Base-by-base conservation (phyloP, 2,113 vertebrate species). In the Opisthocomus hoazin region DNA sequence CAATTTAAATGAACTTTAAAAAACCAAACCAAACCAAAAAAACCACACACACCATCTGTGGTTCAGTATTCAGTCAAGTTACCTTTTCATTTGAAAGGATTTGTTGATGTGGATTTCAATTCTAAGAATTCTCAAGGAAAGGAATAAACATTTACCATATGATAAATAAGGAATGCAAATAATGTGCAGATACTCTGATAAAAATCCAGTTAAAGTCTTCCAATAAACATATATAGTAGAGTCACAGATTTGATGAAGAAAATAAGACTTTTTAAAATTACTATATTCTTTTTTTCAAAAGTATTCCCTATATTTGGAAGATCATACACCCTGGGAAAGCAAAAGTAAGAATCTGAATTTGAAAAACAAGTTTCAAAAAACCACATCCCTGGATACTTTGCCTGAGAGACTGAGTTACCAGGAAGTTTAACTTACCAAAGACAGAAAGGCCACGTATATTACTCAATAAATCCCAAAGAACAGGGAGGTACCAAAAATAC, bases 11-110 rank as follows among this genome's bases (percentile, higher is more conserved):
- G 3, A 41, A 56, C 8, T 66, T 73, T 5, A 37, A 74, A 83
- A 70, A 71, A 43, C 0, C 20, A 32, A 56, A 51, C 2, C 12
- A 18, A 26, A 51, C 21, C 17, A 23, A 34, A 50, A 71, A 23
- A 5, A 4, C 1, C 0, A 4, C 9, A 5, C 16, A n/a, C 11
- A 26, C 26, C 34, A 57, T 24, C 27, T 57, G 27, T 19, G 15
- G 15, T 22, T 73, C 30, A 82, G 24, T 18, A 46, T 51, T 84
- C 46, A 91, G 41, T 30, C 13, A 82, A 69, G 22, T 21, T 77
- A 64, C 19, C 53, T 65, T 53, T 43, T 64, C 30, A 89, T 23
- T 0, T 58, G 24, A 82, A 78, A 79, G 29, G 26, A 87, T 27
- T 8, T 84, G 8, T 53, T 34, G 60, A 20, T 6, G 69, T 36